Conservation (phyloP, 2,888 invertebrate genomes). For the Chloromyia formosa region DNA sequence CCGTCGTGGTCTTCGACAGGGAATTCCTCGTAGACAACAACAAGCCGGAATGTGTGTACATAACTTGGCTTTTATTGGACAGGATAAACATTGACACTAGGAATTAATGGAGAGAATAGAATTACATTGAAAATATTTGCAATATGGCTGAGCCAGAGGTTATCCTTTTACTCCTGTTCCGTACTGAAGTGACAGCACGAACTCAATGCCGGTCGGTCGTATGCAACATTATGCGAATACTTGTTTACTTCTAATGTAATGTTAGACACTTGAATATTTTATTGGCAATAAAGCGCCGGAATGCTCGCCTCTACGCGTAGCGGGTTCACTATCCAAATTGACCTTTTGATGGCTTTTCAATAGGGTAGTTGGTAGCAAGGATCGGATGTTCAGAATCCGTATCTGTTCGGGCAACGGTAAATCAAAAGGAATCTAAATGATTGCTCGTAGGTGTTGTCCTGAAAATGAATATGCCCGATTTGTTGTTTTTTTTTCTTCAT, state of each 20-base stretch:
- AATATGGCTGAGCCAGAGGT: constrained; percentile 13
- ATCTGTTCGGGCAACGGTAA: no score
- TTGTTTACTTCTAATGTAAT: constrained; percentile 33
- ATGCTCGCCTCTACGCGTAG: not conserved
- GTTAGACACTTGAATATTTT: constrained; percentile 31
- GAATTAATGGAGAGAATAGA: constrained; percentile 43
- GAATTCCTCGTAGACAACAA: constrained; percentile 17
- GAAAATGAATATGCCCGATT: no score
- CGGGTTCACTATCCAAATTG: constrained; percentile 1
- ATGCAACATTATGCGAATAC: constrained; percentile 13
- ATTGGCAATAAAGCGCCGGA: constrained; percentile 8
- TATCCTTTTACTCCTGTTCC: constrained; percentile 4
- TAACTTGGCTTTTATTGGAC: constrained; percentile 42
- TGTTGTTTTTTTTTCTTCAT: no score
- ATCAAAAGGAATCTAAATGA: no score
- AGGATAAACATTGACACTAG: constrained; percentile 42
- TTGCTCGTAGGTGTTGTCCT: no score
- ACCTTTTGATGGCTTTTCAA: constrained; percentile 31
- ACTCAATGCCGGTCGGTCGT: not conserved
- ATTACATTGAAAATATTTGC: constrained; percentile 43
- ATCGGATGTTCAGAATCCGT: no score
- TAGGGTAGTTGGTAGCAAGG: not conserved
- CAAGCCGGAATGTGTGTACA: constrained; percentile 40
- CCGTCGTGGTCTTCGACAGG: not conserved
- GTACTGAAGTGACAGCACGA: not conserved